Conservation (phyloP, 2,797 vertebrate species). For the Sardinella longiceps region DNA sequence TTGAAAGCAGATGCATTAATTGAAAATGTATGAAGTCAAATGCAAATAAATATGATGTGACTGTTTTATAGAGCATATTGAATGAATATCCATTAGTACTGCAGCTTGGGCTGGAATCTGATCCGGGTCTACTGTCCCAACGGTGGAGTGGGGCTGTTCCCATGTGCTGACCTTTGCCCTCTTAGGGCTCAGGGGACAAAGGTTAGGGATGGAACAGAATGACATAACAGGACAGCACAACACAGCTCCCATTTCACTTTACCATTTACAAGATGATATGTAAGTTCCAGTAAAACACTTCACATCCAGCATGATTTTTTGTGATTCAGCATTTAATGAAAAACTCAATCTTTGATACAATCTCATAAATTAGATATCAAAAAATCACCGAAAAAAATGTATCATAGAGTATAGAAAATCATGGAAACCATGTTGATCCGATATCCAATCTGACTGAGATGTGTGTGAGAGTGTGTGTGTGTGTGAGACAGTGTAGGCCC, state of each 20-base stretch:
- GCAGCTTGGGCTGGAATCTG: neutral
- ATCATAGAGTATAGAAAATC: neutral
- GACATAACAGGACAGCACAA: constrained; percentile 28
- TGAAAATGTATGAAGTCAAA: neutral
- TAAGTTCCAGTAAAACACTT: neutral
- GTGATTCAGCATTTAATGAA: neutral
- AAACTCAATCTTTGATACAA: neutral
- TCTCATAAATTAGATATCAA: neutral
- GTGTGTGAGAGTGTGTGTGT: neutral
- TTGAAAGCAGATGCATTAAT: neutral
- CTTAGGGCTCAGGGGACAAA: neutral
- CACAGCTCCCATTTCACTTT: neutral
- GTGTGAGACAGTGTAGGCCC: neutral
- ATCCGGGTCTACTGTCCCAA: constrained; percentile 4
- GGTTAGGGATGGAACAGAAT: constrained; percentile 46
- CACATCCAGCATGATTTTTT: neutral
- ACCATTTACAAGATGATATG: neutral
- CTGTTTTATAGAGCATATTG: constrained; percentile 12
- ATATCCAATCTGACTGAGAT: neutral
- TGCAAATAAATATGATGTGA: neutral
- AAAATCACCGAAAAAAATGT: neutral
- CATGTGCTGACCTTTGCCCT: constrained; percentile 54
- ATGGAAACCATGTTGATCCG: neutral
- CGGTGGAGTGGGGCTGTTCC: constrained; percentile 26
- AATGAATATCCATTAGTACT: constrained; percentile 8